Conservation (phyloP, 2,888 invertebrate species). For the Rutpela maculata region DNA sequence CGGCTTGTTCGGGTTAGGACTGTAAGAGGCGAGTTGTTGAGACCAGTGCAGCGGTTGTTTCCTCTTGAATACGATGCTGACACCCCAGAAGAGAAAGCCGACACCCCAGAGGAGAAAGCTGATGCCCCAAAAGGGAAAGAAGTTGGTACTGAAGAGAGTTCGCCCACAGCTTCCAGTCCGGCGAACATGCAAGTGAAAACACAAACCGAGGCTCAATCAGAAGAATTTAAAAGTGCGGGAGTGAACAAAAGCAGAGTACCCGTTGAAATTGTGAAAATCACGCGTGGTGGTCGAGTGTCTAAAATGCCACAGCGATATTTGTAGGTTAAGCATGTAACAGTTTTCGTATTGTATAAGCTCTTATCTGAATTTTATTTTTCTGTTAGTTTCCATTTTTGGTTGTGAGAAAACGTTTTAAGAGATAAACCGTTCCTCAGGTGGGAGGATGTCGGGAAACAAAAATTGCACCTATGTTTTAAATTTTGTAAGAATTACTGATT, state of each 20-base stretch:
- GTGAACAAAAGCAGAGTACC: neutral
- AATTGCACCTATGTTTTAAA: too few relatives aligned
- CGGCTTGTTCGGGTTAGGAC: conserved; percentile 48
- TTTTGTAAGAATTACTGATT: too few relatives aligned
- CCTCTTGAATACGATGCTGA: conserved; percentile 41
- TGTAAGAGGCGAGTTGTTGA: conserved; percentile 39
- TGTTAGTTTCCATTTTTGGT: neutral
- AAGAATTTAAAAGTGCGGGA: neutral
- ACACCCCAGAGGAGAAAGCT: too few relatives aligned
- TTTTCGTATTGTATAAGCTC: neutral
- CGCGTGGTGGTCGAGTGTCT: too few relatives aligned
- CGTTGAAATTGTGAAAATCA: neutral
- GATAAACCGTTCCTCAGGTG: conserved; percentile 11
- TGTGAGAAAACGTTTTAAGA: neutral
- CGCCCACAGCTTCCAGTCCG: too few relatives aligned
- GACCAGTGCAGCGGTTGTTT: conserved; percentile 49
- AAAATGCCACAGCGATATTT: too few relatives aligned
- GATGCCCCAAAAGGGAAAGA: too few relatives aligned
- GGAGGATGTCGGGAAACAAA: conserved; percentile 13
- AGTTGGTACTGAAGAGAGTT: too few relatives aligned
- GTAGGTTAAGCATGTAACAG: too few relatives aligned
- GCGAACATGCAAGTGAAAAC: too few relatives aligned
- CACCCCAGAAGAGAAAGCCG: too few relatives aligned
- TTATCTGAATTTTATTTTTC: neutral
- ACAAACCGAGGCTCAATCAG: too few relatives aligned